Conservation (phyloP, 1,140 invertebrate species). For the Apis cerana region DNA sequence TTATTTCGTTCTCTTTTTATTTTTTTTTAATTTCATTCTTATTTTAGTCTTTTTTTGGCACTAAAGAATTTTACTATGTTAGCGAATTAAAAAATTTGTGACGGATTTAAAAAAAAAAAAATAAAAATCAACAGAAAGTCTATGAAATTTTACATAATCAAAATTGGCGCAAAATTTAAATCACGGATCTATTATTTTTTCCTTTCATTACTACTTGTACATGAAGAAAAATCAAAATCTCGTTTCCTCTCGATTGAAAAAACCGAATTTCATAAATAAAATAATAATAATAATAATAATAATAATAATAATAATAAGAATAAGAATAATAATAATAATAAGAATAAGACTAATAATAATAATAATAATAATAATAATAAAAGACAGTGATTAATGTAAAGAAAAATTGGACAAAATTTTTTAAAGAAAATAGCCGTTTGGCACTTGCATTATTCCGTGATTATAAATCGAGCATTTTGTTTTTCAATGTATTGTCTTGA, state of each 20-base stretch:
- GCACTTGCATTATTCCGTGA: neutral
- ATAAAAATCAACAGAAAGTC: neutral
- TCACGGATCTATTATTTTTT: too few relatives aligned
- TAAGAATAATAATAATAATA: neutral
- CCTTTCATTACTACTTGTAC: neutral
- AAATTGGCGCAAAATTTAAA: neutral
- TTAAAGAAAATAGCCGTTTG: neutral
- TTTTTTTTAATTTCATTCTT: conserved; percentile 51
- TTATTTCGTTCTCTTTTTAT: neutral
- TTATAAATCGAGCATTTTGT: neutral
- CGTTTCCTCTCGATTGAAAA: conserved; percentile 12
- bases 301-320: neutral
- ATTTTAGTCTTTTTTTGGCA: conserved; percentile 59
- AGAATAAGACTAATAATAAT: too few relatives aligned
- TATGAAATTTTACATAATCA: neutral
- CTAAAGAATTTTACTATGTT: conserved; percentile 70
- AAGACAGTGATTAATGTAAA: too few relatives aligned
- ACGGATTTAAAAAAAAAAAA: neutral
- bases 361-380: too few relatives aligned
- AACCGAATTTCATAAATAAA: neutral
- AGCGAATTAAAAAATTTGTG: neutral
- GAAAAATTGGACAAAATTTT: too few relatives aligned
- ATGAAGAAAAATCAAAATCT: neutral
- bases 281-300: too few relatives aligned
- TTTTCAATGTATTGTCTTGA: conserved; percentile 18